Conservation (phyloP, 2,888 invertebrate genomes). For the Eumacrocentrus americanus region DNA sequence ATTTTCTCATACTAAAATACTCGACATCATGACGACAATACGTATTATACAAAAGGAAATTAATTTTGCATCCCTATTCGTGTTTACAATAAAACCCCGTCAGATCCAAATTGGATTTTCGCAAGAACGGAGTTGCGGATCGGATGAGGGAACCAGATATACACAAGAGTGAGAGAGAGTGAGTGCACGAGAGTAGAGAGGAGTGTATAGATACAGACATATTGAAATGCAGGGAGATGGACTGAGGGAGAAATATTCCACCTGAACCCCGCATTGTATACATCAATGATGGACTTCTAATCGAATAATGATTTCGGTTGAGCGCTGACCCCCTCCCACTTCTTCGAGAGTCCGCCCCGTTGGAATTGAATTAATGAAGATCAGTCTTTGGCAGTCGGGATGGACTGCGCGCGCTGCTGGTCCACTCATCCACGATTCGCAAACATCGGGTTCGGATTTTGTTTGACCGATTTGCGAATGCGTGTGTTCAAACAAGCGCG, state of each 20-base stretch:
- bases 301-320: constrained; percentile 29
- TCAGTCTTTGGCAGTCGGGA: constrained; percentile 35
- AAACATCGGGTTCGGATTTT: constrained; percentile 40
- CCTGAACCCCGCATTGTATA: constrained; percentile 27
- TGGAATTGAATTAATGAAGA: constrained; percentile 42
- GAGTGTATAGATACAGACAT: not conserved
- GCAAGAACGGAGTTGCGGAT: constrained; percentile 23
- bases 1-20: not conserved
- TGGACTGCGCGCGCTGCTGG: constrained; percentile 10
- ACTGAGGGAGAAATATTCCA: constrained; percentile 14
- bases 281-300: constrained; percentile 24
- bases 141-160: constrained; percentile 10
- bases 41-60: constrained; percentile 23
- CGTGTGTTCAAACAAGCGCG: constrained; percentile 19
- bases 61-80: constrained; percentile 24
- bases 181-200: not conserved
- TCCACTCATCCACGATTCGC: constrained; percentile 36
- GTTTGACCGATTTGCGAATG: constrained; percentile 28
- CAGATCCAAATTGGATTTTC: constrained; percentile 26
- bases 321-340: constrained; percentile 23
- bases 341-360: constrained; percentile 16
- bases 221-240: not conserved
- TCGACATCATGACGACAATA: constrained; percentile 9
- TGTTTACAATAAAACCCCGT: constrained; percentile 27
- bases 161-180: constrained; percentile 1